Evolutionary conservation across 2,888 invertebrate genomes (phyloP).

Genomic region (Perizoma flavofasciatum): DNA sequence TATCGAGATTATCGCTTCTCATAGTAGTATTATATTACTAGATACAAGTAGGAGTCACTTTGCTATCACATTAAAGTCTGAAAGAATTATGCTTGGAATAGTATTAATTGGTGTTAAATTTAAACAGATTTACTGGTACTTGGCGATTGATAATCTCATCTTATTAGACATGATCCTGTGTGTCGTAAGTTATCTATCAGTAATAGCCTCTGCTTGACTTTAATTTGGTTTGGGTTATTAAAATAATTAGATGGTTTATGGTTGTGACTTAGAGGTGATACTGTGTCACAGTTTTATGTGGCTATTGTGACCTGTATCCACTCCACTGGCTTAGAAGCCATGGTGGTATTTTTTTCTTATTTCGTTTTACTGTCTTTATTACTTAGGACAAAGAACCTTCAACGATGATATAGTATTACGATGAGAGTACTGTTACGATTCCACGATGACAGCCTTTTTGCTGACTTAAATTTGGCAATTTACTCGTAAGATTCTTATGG

Average conservation of each 20-base stretch:
- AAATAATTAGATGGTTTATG: conserved; percentile 33
- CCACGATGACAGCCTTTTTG: too few relatives aligned
- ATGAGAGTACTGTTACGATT: too few relatives aligned
- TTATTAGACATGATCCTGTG: conserved; percentile 31
- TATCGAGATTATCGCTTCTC: conserved; percentile 66
- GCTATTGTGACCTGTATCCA: too few relatives aligned
- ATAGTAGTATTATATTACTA: conserved; percentile 60
- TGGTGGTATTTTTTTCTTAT: too few relatives aligned
- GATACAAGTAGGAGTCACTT: conserved; percentile 55
- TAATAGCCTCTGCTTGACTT: conserved; percentile 37
- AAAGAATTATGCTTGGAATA: conserved; percentile 51
- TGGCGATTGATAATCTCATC: conserved; percentile 46
- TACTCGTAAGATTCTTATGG: too few relatives aligned
- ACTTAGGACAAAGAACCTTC: too few relatives aligned
- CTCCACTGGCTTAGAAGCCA: too few relatives aligned
- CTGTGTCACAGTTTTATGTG: too few relatives aligned
- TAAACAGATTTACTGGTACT: conserved; percentile 55
- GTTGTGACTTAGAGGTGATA: conserved; percentile 5
- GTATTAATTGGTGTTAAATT: conserved; percentile 68
- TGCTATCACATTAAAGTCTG: conserved; percentile 66
- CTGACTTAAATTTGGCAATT: too few relatives aligned
- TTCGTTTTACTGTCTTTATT: too few relatives aligned
- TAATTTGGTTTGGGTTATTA: conserved; percentile 31
- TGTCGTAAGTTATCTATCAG: conserved; percentile 31
- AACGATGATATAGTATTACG: too few relatives aligned